Evolutionary conservation across 2,113 vertebrate genomes (phyloP), one percentile per base, ranked within the genome.

Genomic region (Blennius ocellaris): DNA sequence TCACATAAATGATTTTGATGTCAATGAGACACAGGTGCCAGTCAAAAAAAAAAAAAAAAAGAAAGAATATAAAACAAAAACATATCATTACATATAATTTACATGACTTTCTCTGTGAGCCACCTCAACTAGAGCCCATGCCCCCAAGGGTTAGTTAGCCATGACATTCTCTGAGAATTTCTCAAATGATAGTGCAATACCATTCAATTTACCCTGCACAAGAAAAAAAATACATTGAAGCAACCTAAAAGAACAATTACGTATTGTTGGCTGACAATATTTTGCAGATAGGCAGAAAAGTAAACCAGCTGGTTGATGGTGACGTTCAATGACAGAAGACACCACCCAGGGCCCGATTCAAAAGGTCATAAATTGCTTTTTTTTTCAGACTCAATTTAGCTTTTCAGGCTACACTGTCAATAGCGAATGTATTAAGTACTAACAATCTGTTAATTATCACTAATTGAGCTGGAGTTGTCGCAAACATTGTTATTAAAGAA

Each of bases 171-270:
- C 85, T 81, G 72, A 90, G 73, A 68, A 76, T 60, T 45, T 80
- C 73, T 84, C 76, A 86, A 72, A 70, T 86, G 89, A 85, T 90
- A 93, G 93, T 92, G 91, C 89, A 94, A 93, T 87, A 76, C 85
- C 67, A 39, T 83, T 80, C 49, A 57, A 62, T 76, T 76, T 40
- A 80, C 73, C 64, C 74, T 65, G 82, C 68, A 73, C 70, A 82
- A 69, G 45, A 72, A 69, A 45, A 36, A 59, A 47, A 49, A 77
- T 38, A 70, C 12, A 44, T 30, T 3, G 2, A 67, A 53, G 47
- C 6, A 17, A 17, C 43, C 7, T 15, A 21, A 54, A 73, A 64
- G 38, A 8, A 7, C 14, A 30, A 8, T 6, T 9, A 0, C 4
- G 6, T 15, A 7, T 48, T 8, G 7, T 44, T 59, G 40, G 60